Percentiles rank a stretch among this genome's conserved stretches.
Evolutionary conservation across 2,797 vertebrate species (phyloP).

Genomic region (Anisognathus igniventris): DNA sequence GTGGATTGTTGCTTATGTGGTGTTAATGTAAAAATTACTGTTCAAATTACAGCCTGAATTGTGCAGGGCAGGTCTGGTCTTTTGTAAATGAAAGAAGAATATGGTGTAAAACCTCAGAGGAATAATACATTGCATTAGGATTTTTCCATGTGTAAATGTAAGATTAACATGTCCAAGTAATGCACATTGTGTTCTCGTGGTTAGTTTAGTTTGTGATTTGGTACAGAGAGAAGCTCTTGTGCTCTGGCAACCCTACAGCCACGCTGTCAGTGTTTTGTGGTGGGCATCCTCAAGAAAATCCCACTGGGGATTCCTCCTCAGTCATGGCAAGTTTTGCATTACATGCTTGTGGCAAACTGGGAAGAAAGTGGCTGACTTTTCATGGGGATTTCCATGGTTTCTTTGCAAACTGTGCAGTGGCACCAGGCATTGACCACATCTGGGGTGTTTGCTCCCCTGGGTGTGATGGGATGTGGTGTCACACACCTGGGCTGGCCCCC

Average conservation of each 20-base stretch:
- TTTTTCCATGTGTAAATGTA: background rate
- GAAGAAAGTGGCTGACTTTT: background rate
- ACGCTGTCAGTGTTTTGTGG: fast-evolving
- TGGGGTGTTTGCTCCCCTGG: background rate
- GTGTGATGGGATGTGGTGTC: fast-evolving
- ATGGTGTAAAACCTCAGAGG: background rate
- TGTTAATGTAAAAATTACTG: background rate
- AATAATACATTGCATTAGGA: background rate
- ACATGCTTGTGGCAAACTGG: background rate
- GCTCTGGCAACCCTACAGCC: background rate
- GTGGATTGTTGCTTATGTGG: background rate
- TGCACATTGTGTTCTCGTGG: background rate
- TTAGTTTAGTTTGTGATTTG: background rate
- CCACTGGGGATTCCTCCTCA: background rate
- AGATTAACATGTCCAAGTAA: background rate
- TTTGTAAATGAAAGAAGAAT: background rate
- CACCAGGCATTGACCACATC: background rate
- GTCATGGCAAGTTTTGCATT: background rate
- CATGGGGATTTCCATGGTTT: background rate
- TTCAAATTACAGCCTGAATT: background rate
- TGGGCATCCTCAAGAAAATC: background rate
- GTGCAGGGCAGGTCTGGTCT: background rate
- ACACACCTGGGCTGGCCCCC: background rate
- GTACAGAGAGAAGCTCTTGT: background rate
- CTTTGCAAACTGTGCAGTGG: background rate